Conservation (phyloP, 2,888 invertebrate genomes). For the Nymphalis c-album region DNA sequence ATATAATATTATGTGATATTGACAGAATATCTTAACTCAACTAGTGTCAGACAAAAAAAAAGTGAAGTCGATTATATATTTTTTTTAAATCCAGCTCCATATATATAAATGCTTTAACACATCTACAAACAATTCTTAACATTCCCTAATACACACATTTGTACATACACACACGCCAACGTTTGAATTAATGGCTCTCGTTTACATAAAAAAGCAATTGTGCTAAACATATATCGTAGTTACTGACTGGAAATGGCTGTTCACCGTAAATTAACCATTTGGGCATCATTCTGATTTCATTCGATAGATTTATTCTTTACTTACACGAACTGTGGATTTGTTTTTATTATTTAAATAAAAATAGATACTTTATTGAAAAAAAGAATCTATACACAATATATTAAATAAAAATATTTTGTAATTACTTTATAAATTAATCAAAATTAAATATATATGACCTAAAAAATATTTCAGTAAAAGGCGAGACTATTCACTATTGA, state of each 20-base stretch:
- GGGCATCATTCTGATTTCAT: slow-evolving; percentile 30
- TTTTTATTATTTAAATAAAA: neutral
- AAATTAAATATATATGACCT: too few relatives aligned
- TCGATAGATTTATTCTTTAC: slow-evolving; percentile 11
- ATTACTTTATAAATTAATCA: too few relatives aligned
- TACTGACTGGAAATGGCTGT: slow-evolving; percentile 45
- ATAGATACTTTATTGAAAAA: too few relatives aligned
- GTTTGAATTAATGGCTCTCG: slow-evolving; percentile 42
- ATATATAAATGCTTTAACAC: slow-evolving; percentile 39
- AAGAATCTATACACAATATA: too few relatives aligned
- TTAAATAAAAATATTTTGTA: too few relatives aligned
- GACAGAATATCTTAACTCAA: too few relatives aligned
- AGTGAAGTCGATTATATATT: too few relatives aligned
- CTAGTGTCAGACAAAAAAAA: neutral
- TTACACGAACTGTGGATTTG: neutral
- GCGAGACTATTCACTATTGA: too few relatives aligned
- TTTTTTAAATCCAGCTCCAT: slow-evolving; percentile 44
- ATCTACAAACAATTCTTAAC: slow-evolving; percentile 44
- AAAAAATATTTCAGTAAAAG: too few relatives aligned
- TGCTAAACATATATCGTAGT: slow-evolving; percentile 49
- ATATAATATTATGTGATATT: too few relatives aligned
- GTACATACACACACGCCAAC: slow-evolving; percentile 31
- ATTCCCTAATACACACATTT: slow-evolving; percentile 22
- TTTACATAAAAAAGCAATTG: slow-evolving; percentile 66
- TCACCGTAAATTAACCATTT: slow-evolving; percentile 46